Evolutionary conservation across 2,888 invertebrate species (phyloP).

Genomic region (Alloplasta piceator): DNA sequence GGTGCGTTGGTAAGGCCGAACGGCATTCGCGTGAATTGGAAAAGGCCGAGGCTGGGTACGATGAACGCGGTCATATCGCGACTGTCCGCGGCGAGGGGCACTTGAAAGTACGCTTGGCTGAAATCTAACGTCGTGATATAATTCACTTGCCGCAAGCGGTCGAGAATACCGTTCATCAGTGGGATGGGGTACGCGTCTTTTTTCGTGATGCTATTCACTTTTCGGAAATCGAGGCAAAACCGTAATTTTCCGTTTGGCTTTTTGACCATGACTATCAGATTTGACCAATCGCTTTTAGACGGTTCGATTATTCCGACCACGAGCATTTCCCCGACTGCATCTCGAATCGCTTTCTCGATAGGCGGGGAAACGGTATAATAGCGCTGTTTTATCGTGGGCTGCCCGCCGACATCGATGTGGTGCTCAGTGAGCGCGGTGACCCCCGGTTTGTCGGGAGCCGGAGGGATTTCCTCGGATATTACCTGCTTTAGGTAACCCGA

Average conservation of each 20-base stretch:
- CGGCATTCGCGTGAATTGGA: conserved; percentile 74
- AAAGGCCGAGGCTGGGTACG: conserved; percentile 67
- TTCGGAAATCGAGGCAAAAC: conserved; percentile 31
- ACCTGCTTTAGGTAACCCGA: too few species aligned
- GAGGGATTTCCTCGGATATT: too few species aligned
- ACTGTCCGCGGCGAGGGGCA: too few species aligned
- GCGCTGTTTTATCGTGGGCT: conserved; percentile 21
- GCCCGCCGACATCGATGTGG: conserved; percentile 3
- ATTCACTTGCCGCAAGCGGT: conserved; percentile 69
- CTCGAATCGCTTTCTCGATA: conserved; percentile 23
- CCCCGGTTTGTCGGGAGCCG: too few species aligned
- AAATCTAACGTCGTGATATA: conserved; percentile 67
- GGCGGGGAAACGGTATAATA: conserved; percentile 11
- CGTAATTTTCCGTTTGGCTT: conserved; percentile 1
- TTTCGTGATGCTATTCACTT: conserved; percentile 71
- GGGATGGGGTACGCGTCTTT: conserved; percentile 66
- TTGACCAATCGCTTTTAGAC: conserved; percentile 10
- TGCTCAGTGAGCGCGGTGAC: not conserved
- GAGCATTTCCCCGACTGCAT: conserved; percentile 17
- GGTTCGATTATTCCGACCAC: conserved; percentile 17
- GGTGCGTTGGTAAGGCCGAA: conserved; percentile 72
- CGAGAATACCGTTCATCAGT: conserved; percentile 68
- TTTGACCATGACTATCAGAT: conserved; percentile 28
- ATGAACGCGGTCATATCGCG: too few species aligned
- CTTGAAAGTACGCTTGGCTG: too few species aligned